Percentiles rank a stretch among this genome's conserved stretches.
Evolutionary conservation across 2,797 vertebrate species (phyloP).

Genomic region (Semotilus atromaculatus): DNA sequence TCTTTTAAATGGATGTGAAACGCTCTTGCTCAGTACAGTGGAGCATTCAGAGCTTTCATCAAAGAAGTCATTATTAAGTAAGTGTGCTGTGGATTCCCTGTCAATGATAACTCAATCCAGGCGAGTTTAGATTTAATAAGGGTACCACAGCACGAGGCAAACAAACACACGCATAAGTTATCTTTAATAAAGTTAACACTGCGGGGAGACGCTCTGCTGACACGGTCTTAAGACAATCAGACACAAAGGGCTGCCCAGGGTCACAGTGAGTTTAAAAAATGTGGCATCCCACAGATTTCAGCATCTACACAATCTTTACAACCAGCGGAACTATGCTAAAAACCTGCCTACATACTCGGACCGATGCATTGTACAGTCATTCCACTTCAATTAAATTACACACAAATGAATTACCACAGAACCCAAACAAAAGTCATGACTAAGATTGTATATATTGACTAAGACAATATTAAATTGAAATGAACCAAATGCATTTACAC

Average conservation of each 20-base stretch:
- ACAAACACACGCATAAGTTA: constrained; percentile 19
- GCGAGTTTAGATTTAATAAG: constrained; percentile 28
- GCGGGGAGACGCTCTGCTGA: background rate
- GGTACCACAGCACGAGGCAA: constrained; percentile 23
- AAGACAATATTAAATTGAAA: background rate
- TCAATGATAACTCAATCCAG: constrained; percentile 29
- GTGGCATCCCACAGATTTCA: constrained; percentile 8
- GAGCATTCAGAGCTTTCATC: constrained; percentile 20
- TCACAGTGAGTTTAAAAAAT: constrained; percentile 46
- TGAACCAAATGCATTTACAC: background rate
- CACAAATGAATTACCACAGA: background rate
- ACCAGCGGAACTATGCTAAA: constrained; percentile 6
- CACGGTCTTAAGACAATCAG: constrained; percentile 18
- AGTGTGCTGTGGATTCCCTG: background rate
- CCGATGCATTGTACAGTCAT: background rate
- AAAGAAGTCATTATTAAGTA: constrained; percentile 37
- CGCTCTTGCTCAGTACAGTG: background rate
- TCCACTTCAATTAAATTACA: background rate
- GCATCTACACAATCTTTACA: constrained; percentile 20
- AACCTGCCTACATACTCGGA: background rate
- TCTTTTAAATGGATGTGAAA: constrained; percentile 13
- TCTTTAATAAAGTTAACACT: constrained; percentile 40
- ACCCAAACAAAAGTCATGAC: background rate
- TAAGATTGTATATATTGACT: background rate
- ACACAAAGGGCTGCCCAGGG: constrained; percentile 41